phyloP scores from a whole-genome alignment of 2,113 vertebrate species.

The Vanacampus margaritifer region DNA sequence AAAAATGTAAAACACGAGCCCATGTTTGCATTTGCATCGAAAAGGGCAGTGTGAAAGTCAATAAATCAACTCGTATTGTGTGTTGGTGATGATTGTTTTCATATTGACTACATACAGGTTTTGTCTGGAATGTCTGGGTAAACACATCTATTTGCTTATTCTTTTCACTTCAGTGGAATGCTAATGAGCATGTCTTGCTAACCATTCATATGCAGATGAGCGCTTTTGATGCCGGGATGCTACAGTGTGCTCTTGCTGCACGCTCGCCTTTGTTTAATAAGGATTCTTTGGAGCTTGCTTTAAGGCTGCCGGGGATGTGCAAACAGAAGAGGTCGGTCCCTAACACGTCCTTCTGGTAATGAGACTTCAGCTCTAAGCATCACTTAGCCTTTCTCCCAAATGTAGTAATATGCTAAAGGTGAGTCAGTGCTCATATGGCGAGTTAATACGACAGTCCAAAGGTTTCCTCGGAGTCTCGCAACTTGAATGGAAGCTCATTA shows the following conservation, averaged over 20 bases:
- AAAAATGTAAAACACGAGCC: constrained; percentile 14
- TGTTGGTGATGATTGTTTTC: neutral
- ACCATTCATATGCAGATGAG: constrained; percentile 56
- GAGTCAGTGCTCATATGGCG: constrained; percentile 12
- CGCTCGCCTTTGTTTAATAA: constrained; percentile 44
- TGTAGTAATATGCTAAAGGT: constrained; percentile 4
- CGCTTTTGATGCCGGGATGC: constrained; percentile 42
- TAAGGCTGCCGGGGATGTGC: constrained; percentile 44
- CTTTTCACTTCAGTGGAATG: constrained; percentile 49
- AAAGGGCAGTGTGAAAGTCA: neutral
- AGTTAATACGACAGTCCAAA: neutral
- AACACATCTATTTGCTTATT: constrained; percentile 42
- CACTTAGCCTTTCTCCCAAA: constrained; percentile 30
- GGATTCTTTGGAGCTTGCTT: constrained; percentile 26
- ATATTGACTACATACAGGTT: constrained; percentile 16
- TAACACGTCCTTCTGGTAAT: constrained; percentile 51
- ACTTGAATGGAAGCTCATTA: neutral
- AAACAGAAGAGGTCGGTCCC: constrained; percentile 38
- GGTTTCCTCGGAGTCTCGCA: neutral
- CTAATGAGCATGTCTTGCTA: constrained; percentile 38
- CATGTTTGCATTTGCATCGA: constrained; percentile 12
- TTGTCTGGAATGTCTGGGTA: constrained; percentile 29
- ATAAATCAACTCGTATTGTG: neutral
- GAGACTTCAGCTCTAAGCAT: constrained; percentile 37
- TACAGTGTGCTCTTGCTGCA: constrained; percentile 28